A percentile compares a stretch with the other conserved stretches of the same genome.
Evolutionary conservation across 2,888 invertebrate genomes (phyloP).

Genomic region (Cordilura impudica): DNA sequence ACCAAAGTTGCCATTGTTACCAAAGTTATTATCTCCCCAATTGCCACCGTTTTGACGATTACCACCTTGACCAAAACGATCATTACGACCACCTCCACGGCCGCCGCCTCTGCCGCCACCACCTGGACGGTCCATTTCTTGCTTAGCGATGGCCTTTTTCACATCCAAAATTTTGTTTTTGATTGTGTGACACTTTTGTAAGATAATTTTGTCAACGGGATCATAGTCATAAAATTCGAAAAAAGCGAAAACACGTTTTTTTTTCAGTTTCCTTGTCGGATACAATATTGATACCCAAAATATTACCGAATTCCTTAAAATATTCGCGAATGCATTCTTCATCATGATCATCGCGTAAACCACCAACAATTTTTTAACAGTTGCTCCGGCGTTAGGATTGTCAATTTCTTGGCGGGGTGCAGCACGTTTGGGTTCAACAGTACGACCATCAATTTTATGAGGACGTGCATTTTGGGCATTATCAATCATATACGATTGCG

Average conservation of each 20-base stretch:
- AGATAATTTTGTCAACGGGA: slow-evolving; percentile 96
- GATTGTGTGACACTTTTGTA: slow-evolving; percentile 89
- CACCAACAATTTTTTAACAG: slow-evolving; percentile 96
- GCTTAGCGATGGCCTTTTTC: slow-evolving; percentile 93
- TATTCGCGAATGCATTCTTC: slow-evolving; percentile 92
- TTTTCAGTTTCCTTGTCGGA: slow-evolving; percentile 96
- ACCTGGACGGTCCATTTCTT: slow-evolving; percentile 85
- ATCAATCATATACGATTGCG: slow-evolving; percentile 95
- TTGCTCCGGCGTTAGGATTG: slow-evolving; percentile 93
- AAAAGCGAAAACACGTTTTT: slow-evolving; percentile 96
- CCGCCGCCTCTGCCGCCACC: slow-evolving; percentile 76
- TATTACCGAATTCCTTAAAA: slow-evolving; percentile 88
- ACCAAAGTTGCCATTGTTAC: slow-evolving; percentile 71
- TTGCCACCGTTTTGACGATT: slow-evolving; percentile 79
- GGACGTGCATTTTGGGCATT: slow-evolving; percentile 94
- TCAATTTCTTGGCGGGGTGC: slow-evolving; percentile 95
- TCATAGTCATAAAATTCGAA: slow-evolving; percentile 98
- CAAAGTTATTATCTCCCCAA: slow-evolving; percentile 68
- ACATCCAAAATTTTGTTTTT: slow-evolving; percentile 92
- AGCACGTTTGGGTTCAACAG: slow-evolving; percentile 98
- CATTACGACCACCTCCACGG: slow-evolving; percentile 78
- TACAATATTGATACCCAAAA: slow-evolving; percentile 90
- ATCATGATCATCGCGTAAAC: slow-evolving; percentile 93
- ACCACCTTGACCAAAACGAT: slow-evolving; percentile 71
- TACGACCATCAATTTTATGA: slow-evolving; percentile 93